These are phyloP conservation scores for Ophioderma brevispina DNA, from an alignment of 35 echinoderm and acorn worm genomes.

Conservation along the genomic window DNA sequence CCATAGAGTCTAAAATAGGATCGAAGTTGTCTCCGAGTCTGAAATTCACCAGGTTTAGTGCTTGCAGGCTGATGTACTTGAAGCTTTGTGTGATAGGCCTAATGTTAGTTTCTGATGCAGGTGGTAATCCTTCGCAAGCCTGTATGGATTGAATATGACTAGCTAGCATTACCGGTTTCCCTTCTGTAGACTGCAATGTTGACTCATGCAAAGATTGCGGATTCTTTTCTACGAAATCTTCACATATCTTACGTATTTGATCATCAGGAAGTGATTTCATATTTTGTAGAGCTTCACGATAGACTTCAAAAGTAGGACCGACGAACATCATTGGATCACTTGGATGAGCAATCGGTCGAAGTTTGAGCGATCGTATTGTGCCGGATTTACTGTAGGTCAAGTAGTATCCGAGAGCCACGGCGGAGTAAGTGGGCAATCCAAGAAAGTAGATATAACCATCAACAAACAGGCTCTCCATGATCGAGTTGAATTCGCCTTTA, in stretches of 20 bases:
- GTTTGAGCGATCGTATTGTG: neutral
- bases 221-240: neutral
- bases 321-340: neutral
- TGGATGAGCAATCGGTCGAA: neutral
- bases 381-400: neutral
- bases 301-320: neutral
- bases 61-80: neutral
- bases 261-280: neutral
- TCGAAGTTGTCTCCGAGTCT: neutral
- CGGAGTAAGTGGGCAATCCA: neutral
- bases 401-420: neutral
- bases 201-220: neutral
- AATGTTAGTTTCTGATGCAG: neutral
- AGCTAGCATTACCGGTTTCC: too few relatives aligned
- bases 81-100: neutral
- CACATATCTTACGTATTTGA: neutral
- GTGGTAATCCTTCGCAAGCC: neutral
- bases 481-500: neutral
- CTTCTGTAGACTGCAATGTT: too few relatives aligned
- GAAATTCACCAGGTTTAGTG: neutral
- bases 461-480: neutral
- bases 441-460: neutral
- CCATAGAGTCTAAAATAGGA: neutral
- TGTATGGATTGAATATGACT: neutral
- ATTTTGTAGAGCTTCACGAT: neutral